Evolutionary conservation across 2,797 vertebrate genomes (phyloP).

Genomic region (Ceyx erithaca): DNA sequence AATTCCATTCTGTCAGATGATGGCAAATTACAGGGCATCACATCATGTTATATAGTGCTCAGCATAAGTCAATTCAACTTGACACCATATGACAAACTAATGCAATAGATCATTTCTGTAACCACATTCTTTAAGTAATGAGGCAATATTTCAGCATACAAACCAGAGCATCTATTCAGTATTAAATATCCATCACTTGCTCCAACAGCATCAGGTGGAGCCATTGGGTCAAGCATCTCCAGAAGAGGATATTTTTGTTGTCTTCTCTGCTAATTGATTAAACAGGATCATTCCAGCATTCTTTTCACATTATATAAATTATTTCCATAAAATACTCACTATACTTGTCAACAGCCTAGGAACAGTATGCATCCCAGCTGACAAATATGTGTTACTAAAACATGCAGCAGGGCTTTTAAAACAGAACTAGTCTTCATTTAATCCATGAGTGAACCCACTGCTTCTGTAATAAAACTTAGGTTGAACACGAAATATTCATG

Average conservation of each 20-base stretch:
- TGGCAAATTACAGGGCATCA: neutral
- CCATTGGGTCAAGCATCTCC: neutral
- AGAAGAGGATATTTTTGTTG: neutral
- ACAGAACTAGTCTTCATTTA: neutral
- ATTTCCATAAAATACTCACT: neutral
- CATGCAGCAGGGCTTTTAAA: neutral
- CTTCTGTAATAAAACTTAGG: neutral
- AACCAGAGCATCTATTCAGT: neutral
- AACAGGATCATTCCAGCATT: neutral
- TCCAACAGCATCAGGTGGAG: neutral
- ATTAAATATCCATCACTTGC: neutral
- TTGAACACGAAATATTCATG: neutral
- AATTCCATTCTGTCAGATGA: neutral
- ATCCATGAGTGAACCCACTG: neutral
- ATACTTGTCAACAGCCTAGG: neutral
- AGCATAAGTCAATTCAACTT: neutral
- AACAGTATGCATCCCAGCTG: neutral
- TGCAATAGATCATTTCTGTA: neutral
- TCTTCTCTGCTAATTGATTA: neutral
- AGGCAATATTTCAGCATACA: neutral
- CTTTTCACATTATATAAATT: neutral
- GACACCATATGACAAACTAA: conserved; percentile 3
- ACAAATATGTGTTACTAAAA: neutral
- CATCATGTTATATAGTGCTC: neutral
- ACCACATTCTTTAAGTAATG: neutral